Evolutionary conservation across 2,797 vertebrate genomes (phyloP), one percentile per base, ranked within the genome.

Genomic region (Sebastes jordani): DNA sequence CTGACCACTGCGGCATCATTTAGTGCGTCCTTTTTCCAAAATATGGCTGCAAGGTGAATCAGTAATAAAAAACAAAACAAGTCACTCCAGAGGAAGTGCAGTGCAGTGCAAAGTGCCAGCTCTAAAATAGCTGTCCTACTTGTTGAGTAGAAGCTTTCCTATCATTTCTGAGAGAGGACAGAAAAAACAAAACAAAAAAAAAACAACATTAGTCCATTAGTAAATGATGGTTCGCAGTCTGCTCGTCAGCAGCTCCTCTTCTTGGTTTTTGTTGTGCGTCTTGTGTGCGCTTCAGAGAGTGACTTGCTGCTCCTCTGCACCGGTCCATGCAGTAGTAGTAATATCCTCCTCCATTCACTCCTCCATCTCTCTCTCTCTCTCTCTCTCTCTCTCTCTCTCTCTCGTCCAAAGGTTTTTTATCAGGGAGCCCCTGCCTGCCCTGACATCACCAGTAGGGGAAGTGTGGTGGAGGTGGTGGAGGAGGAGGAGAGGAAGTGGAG

Each of bases 401-500:
- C 74, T 67, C 58, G 80, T 93, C 92, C 86, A 93, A 91, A 91
- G 89, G 74, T 85, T 94, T 83, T 76, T 71, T 63, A 92, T 95
- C 89, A 90, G 84, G 92, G 91, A 93, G 89, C 91, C 88, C 85
- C 90, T 91, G 84, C 82, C 90, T 89, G 85, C 85, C 85, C 84
- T 96, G 92, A 95, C 95, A 95, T 95, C 95, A 96, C 93, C 78
- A 72, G 85, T 58, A 89, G 85, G 81, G 87, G 88, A 90, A 91
- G 86, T 85, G 90, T 81, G 81, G 69, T 86, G 88, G 75, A 55
- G 5, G 58, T 7, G 56, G 46, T 4, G 58, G 29, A 38, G 69
- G 49, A 25, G 49, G 64, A 6, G 46, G 66, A 65, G 55, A 25
- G 5, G 58, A 8, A 49, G 46, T 2, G 56, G 29, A 49, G 14